Percentiles rank a stretch among this genome's conserved stretches.
phyloP scores from a whole-genome alignment of 2,113 vertebrate species.

The Diphyllodes magnificus region DNA sequence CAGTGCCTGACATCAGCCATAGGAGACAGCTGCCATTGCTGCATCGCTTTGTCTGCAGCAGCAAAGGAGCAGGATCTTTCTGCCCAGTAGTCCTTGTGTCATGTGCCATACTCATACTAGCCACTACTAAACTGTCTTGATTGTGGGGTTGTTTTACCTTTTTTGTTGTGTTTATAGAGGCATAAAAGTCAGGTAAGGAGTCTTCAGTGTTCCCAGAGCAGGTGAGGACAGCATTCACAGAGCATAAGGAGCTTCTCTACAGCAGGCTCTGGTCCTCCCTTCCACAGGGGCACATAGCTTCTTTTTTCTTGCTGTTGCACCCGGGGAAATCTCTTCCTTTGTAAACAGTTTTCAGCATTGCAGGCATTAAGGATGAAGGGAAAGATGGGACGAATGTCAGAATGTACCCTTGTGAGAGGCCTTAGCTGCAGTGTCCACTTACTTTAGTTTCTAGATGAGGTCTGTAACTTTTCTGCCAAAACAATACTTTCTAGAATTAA shows the following conservation, averaged over 20 bases:
- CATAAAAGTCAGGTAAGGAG: neutral
- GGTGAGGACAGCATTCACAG: neutral
- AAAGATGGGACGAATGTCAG: neutral
- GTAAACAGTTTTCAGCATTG: neutral
- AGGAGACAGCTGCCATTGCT: neutral
- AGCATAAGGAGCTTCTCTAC: neutral
- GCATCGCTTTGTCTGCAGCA: neutral
- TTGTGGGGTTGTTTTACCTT: neutral
- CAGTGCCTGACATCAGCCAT: no score
- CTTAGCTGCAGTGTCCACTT: neutral
- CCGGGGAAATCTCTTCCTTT: neutral
- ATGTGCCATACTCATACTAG: fast-evolving
- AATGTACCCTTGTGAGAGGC: neutral
- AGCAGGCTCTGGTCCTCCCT: neutral
- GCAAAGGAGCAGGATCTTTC: neutral
- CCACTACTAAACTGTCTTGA: neutral
- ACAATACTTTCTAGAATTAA: neutral
- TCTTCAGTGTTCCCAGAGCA: neutral
- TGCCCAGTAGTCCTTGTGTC: neutral
- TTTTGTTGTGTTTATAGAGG: neutral
- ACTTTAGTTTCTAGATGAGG: neutral
- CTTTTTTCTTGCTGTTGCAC: neutral
- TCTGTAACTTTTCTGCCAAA: neutral
- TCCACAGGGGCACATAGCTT: neutral
- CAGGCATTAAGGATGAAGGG: neutral